These are phyloP conservation scores for Scaptodrosophila lebanonensis DNA, from an alignment of 1,140 invertebrate species.

Conservation along the genomic window DNA sequence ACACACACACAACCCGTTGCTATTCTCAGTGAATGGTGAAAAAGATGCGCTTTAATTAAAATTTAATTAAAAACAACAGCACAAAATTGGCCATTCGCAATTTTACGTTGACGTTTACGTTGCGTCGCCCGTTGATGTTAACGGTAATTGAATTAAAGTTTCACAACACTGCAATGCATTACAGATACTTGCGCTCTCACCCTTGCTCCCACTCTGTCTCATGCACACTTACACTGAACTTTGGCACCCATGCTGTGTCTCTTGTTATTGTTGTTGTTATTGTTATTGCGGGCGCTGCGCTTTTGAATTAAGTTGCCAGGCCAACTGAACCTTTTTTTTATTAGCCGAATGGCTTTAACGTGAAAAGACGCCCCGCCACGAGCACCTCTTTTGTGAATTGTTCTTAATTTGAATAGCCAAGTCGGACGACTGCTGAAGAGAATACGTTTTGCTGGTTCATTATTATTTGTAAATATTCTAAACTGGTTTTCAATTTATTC, in stretches of 20 bases:
- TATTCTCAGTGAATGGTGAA: too few species aligned
- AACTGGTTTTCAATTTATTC: too few species aligned
- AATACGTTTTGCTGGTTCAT: too few species aligned
- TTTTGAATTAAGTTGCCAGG: constrained; percentile 50
- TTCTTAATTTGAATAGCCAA: too few species aligned
- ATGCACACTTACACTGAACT: constrained; percentile 6
- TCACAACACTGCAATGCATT: constrained; percentile 50
- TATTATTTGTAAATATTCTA: too few species aligned
- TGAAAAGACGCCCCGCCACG: background rate
- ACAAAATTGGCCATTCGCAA: constrained; percentile 63
- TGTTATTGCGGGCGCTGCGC: too few species aligned
- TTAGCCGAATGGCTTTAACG: too few species aligned
- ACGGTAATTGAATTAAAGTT: constrained; percentile 68
- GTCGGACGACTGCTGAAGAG: too few species aligned
- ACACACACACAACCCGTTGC: too few species aligned
- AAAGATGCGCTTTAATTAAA: constrained; percentile 61
- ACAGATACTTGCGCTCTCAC: constrained; percentile 17
- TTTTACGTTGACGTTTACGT: constrained; percentile 16
- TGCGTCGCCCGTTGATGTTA: constrained; percentile 39
- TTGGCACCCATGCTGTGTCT: constrained; percentile 12
- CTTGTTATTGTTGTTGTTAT: constrained; percentile 35
- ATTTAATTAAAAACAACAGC: constrained; percentile 67
- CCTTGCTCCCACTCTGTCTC: background rate
- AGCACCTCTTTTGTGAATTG: too few species aligned
- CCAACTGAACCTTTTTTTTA: too few species aligned